These are phyloP conservation scores for Selenia dentaria DNA, from an alignment of 2,888 invertebrate species.

Conservation along the genomic window DNA sequence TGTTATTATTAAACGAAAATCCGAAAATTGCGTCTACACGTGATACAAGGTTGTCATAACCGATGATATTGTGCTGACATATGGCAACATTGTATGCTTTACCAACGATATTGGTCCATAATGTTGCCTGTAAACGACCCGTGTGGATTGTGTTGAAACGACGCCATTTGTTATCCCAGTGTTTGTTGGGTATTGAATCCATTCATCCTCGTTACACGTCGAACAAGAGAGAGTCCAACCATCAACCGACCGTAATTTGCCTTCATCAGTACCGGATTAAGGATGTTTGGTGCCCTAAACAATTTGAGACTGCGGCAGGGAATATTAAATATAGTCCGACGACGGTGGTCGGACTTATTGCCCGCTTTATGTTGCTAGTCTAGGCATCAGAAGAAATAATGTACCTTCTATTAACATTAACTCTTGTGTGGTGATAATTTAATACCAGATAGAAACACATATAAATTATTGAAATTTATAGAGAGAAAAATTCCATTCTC, in stretches of 20 bases:
- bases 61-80: conserved; percentile 41
- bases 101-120: conserved; percentile 51
- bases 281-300: background rate
- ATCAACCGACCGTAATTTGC: conserved; percentile 22
- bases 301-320: background rate
- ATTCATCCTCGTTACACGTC: conserved; percentile 41
- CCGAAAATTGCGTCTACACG: too few relatives aligned
- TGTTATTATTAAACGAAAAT: too few relatives aligned
- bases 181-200: conserved; percentile 51
- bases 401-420: too few relatives aligned
- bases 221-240: conserved; percentile 31
- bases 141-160: conserved; percentile 50
- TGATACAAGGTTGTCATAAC: conserved; percentile 29
- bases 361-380: too few relatives aligned
- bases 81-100: conserved; percentile 36
- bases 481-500: too few relatives aligned
- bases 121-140: conserved; percentile 47
- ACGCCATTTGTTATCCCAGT: conserved; percentile 51
- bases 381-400: too few relatives aligned
- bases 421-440: too few relatives aligned
- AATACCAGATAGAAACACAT: too few relatives aligned
- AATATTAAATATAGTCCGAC: too few relatives aligned
- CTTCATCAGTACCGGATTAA: conserved; percentile 5
- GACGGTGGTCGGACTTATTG: too few relatives aligned
- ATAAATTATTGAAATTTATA: too few relatives aligned